Evolutionary conservation across 2,888 invertebrate species (phyloP).

Genomic region (Villa cingulata): DNA sequence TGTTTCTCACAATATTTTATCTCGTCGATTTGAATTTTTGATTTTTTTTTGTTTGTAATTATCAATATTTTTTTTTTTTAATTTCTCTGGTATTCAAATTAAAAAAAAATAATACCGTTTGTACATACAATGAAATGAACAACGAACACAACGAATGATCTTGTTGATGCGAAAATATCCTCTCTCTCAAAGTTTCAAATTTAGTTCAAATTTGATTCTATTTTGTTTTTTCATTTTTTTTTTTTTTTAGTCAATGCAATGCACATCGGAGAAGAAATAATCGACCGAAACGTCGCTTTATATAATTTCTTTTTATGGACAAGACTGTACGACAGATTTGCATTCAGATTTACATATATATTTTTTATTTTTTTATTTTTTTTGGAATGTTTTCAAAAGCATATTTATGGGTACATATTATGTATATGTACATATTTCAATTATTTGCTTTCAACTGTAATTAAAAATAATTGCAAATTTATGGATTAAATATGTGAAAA

Average conservation of each 20-base stretch:
- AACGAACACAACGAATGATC: too few species aligned
- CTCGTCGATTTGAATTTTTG: neutral
- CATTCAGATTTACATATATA: neutral
- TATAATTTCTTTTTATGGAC: neutral
- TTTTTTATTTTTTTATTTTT: neutral
- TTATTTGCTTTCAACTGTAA: conserved; percentile 12
- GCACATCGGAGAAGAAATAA: too few species aligned
- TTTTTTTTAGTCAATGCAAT: too few species aligned
- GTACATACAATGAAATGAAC: neutral
- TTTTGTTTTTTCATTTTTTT: too few species aligned
- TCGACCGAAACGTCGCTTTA: neutral
- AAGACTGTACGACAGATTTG: neutral
- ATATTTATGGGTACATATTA: neutral
- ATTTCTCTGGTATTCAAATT: too few species aligned
- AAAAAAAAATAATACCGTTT: too few species aligned
- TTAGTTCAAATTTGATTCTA: too few species aligned
- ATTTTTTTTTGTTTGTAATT: too few species aligned
- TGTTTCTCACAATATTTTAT: neutral
- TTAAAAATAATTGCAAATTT: conserved; percentile 13
- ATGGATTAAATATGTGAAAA: conserved; percentile 1
- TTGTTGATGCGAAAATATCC: too few species aligned
- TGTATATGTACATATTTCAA: too few species aligned
- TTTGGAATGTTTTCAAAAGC: neutral
- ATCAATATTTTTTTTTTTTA: too few species aligned
- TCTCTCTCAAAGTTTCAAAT: too few species aligned